Conservation (phyloP, 2,113 vertebrate genomes). For the Capra hircus region DNA sequence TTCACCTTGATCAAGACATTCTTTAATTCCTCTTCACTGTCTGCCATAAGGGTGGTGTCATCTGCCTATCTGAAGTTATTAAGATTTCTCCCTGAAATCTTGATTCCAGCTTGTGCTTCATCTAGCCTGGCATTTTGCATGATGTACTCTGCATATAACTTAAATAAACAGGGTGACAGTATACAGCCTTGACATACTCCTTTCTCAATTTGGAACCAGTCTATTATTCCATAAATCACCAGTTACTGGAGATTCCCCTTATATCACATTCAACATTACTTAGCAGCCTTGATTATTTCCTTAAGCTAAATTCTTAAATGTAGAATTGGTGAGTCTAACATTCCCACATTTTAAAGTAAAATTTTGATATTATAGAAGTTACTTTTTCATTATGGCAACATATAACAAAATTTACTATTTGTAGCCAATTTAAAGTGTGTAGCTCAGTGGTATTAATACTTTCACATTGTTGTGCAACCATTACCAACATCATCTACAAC, state of each 20-base stretch:
- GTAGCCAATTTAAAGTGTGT: neutral
- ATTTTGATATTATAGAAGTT: neutral
- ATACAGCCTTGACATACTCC: neutral
- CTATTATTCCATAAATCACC: neutral
- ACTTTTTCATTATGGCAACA: neutral
- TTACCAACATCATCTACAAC: neutral
- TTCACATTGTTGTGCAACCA: neutral
- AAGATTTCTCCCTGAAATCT: neutral
- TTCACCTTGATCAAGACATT: neutral
- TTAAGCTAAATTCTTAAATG: neutral
- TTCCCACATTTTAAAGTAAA: neutral
- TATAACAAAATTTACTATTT: neutral
- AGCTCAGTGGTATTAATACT: neutral
- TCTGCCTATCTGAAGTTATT: neutral
- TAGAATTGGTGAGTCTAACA: neutral
- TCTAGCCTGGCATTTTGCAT: neutral
- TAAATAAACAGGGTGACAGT: neutral
- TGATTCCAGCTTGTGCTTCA: neutral
- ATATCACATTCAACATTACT: neutral
- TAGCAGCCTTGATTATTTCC: neutral
- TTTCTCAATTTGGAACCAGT: neutral
- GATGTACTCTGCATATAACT: neutral
- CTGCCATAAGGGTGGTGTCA: neutral
- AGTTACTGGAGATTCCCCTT: neutral
- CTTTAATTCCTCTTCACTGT: neutral